These are phyloP conservation scores for Glareola pratincola DNA, from an alignment of 2,113 vertebrate species.

Conservation along the genomic window DNA sequence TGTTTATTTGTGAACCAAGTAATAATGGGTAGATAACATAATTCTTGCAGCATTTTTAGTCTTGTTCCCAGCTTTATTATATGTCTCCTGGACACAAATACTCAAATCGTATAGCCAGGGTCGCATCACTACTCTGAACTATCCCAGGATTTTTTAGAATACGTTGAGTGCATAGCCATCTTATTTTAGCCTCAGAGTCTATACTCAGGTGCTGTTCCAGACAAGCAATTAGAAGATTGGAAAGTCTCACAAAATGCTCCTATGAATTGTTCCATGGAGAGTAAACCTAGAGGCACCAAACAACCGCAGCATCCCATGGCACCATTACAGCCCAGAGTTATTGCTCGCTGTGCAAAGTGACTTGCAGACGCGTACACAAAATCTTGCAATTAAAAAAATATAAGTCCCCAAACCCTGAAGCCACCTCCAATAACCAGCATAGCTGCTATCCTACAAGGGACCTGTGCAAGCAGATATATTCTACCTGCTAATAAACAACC, in stretches of 20 bases:
- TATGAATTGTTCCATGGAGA: slow-evolving; percentile 76
- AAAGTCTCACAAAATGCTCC: slow-evolving; percentile 76
- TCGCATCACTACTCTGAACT: slow-evolving; percentile 66
- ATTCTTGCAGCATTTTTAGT: slow-evolving; percentile 19
- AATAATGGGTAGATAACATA: not conserved
- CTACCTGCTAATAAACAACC: not conserved
- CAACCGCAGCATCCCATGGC: slow-evolving; percentile 69
- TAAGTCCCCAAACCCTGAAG: not conserved
- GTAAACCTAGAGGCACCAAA: slow-evolving; percentile 72
- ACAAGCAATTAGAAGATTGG: slow-evolving; percentile 83
- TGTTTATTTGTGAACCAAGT: not conserved
- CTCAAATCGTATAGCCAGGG: slow-evolving; percentile 42
- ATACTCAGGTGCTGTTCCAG: slow-evolving; percentile 72
- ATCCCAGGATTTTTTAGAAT: slow-evolving; percentile 63
- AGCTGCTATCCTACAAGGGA: not conserved
- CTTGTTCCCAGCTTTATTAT: slow-evolving; percentile 11
- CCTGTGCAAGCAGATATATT: not conserved
- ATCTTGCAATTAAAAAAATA: slow-evolving; percentile 42
- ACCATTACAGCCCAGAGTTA: slow-evolving; percentile 68
- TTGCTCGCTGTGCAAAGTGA: slow-evolving; percentile 41
- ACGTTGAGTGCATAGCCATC: slow-evolving; percentile 68
- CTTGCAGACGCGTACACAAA: slow-evolving; percentile 45
- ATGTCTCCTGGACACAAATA: slow-evolving; percentile 50
- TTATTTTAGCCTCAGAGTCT: slow-evolving; percentile 73
- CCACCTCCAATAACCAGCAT: not conserved